Evolutionary conservation across 2,888 invertebrate species (phyloP).

Genomic region (Cyclophora albipunctata): DNA sequence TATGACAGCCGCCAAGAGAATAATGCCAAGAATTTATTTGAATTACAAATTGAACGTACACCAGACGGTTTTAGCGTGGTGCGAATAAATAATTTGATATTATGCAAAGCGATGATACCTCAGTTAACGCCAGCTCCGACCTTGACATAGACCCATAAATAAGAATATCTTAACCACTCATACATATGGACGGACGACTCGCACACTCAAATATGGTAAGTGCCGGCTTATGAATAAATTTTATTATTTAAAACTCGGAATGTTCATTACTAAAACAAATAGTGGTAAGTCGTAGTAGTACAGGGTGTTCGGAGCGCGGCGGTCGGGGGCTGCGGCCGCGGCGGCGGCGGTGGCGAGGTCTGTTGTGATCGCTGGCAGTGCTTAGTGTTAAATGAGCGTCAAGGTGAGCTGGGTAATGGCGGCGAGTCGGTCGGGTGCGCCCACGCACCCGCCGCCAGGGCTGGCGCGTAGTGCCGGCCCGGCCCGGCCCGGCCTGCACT

Average conservation of each 20-base stretch:
- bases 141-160: constrained; percentile 74
- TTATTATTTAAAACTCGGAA: constrained; percentile 74
- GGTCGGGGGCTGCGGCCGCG: background rate
- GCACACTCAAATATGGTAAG: constrained; percentile 73
- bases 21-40: constrained; percentile 65
- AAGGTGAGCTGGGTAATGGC: constrained; percentile 57
- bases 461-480: constrained; percentile 34
- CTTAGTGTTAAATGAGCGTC: constrained; percentile 52
- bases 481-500: background rate
- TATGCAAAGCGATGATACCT: constrained; percentile 70
- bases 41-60: constrained; percentile 68
- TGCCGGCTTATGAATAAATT: constrained; percentile 74
- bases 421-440: constrained; percentile 39
- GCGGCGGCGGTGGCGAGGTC: constrained; percentile 9
- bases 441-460: constrained; percentile 45
- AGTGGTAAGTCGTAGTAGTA: constrained; percentile 70
- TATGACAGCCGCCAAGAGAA: constrained; percentile 51
- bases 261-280: constrained; percentile 76
- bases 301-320: constrained; percentile 48
- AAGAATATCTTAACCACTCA: constrained; percentile 73
- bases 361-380: constrained; percentile 33
- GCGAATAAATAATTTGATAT: constrained; percentile 74
- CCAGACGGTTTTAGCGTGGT: constrained; percentile 65
- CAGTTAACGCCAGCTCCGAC: constrained; percentile 53
- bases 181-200: constrained; percentile 70